Base-by-base conservation (phyloP, 2,888 invertebrate genomes). In the Hemistola chrysoprasaria region DNA sequence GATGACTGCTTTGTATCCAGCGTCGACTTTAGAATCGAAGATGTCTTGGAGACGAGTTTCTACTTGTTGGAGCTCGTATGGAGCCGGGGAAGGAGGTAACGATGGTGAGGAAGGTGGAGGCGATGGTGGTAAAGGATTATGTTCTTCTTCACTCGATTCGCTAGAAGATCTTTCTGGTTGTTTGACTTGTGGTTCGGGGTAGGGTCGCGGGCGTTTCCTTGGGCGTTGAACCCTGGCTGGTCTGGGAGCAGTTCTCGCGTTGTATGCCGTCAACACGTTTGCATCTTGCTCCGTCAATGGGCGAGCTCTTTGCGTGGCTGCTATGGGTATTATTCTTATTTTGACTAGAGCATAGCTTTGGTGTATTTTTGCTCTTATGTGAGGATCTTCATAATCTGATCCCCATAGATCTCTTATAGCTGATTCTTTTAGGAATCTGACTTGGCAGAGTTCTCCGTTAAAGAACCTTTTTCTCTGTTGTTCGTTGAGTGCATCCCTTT, bases 351-450 rank as follows among this genome's bases (percentile, higher is more conserved):
- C 77, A 43, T 82, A 90, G 47, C 89, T 88, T 70, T 90, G 89
- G 56, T 88, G 89, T 46, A 90, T 89, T 53, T 90, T 90, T 0
- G 80, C 79, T 50, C 74, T 76, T 30, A 90, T 90, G 9, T 85
- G 68, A 4, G 87, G 88, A 41, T 90, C 86, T 41, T 90, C 85
- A 41, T 90, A 90, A 44, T 87, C 89, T 2, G 78, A 52, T 5
- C 90, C 90, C 90, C 90, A 90, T 3, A 90, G 76, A 29, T 90
- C 90, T 56, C 86, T 64, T n/a, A 90, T 89, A 0, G 90, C 90
- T 2, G 90, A 78, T 65, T 90, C 90, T 50, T 90, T 90, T 1
- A 90, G 68, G 47, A 81, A 90, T 6, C 86, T 64, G 0, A 90
- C 90, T 75, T 90, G 90, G 40, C 90, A 90, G 0, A 90, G 72